Base-by-base conservation (phyloP, 2,888 invertebrate genomes). In the Deilephila elpenor region DNA sequence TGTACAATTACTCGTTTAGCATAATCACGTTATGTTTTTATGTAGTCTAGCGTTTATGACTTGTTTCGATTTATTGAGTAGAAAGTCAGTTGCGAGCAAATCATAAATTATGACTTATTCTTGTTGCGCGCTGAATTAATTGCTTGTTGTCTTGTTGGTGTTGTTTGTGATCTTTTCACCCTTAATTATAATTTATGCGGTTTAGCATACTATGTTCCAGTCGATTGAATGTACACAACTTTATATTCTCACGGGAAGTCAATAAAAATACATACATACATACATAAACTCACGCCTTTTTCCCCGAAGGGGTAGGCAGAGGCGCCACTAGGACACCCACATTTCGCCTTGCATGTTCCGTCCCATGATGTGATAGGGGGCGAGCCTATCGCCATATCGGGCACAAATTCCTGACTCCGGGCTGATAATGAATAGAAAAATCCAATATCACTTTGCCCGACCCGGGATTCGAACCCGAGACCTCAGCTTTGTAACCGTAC, bases 1-100 rank as follows among this genome's bases (percentile, higher is more conserved):
- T 73, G 71, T 73, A 51, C 71, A 56, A 74, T 61, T 59, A 73
- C 73, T 6, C 51, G 51, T 60, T 73, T 74, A 73, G 62, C 73
- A 73, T 73, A 73, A 74, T 74, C 59, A 67, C 3, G 44, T 44
- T 61, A 67, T 17, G 67, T 51, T 67, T 64, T 67, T 67, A 67
- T 25, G 44, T 67, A 25, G 25, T 44, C 20, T 64, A 64, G 11
- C 20, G 44, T 67, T 67, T 71, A 71, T 59, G 59, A n/a, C 19
- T 59, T 44, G 51, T 44, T 44, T 51, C 25, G 44, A 67, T 67
- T 51, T 51, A 67, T 44, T 19, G 64, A 62, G 37, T 67, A 51
- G 67, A 67, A 67, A 67, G 67, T 67, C 44, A 67, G 67, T 73
- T 73, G 59, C 60, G 51, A 70, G 70, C 60, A 53, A 70, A 73